Percentiles rank a stretch among this genome's conserved stretches.
Evolutionary conservation across 2,113 vertebrate species (phyloP).

Genomic region (Garra rufa): DNA sequence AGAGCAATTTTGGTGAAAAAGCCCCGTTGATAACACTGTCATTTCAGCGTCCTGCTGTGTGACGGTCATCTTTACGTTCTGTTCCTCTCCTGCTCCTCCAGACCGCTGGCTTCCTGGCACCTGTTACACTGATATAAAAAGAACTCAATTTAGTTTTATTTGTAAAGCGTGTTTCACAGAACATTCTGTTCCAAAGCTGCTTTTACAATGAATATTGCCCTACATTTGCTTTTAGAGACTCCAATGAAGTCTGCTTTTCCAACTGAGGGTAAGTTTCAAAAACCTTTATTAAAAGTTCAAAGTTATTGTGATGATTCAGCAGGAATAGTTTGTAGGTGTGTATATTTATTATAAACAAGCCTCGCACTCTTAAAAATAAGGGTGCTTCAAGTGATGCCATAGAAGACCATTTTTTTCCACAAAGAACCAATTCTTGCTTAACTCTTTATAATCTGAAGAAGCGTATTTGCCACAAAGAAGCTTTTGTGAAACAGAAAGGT

Average conservation of each 20-base stretch:
- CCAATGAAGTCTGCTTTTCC: not conserved
- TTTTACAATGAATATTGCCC: not conserved
- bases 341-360: not conserved
- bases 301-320: not conserved
- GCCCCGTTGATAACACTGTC: not conserved
- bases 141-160: not conserved
- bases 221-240: not conserved
- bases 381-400: no score
- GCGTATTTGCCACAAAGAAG: no score
- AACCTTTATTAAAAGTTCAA: not conserved
- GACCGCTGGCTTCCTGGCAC: not conserved
- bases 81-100: not conserved
- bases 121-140: not conserved
- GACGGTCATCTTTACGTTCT: slow-evolving; percentile 4
- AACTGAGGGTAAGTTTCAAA: not conserved
- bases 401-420: no score
- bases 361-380: no score
- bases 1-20: slow-evolving; percentile 18
- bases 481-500: no score
- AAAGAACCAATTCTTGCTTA: no score
- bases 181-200: not conserved
- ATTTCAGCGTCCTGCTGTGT: slow-evolving; percentile 5
- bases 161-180: not conserved
- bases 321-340: not conserved
- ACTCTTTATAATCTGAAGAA: no score